A percentile compares a stretch with the other conserved stretches of the same genome.
phyloP scores from a whole-genome alignment of 2,888 invertebrate genomes.

The Sesia apiformis region DNA sequence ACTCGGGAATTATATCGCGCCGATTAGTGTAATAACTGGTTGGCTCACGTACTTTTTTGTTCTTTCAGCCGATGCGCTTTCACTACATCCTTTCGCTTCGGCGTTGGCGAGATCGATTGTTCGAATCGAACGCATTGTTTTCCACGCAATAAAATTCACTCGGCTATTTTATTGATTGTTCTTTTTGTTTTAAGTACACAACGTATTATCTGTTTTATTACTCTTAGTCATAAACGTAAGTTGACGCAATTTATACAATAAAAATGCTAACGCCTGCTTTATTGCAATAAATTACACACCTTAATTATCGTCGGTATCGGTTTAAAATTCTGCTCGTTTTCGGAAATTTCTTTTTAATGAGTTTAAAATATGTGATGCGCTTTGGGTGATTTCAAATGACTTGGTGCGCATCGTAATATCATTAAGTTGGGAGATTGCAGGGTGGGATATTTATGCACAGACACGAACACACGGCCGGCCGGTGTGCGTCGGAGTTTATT shows the following conservation, averaged over 20 bases:
- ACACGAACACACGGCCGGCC: constrained; percentile 23
- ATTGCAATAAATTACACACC: no score
- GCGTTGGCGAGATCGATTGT: constrained; percentile 51
- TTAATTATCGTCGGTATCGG: no score
- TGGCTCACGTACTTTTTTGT: constrained; percentile 59
- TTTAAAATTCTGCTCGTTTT: not conserved
- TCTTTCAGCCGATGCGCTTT: constrained; percentile 56
- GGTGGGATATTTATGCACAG: constrained; percentile 44
- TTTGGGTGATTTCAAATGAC: constrained; percentile 34
- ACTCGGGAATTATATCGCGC: constrained; percentile 73
- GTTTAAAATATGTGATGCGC: not conserved
- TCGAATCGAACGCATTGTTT: constrained; percentile 57
- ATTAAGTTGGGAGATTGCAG: constrained; percentile 48
- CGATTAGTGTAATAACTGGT: constrained; percentile 76
- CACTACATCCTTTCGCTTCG: constrained; percentile 46
- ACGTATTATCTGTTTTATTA: no score
- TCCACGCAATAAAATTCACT: constrained; percentile 51
- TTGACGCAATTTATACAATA: no score
- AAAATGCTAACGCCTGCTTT: no score
- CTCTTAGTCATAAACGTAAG: no score
- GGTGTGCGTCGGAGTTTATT: constrained; percentile 32
- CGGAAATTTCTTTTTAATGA: not conserved
- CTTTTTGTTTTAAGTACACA: no score
- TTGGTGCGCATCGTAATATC: constrained; percentile 45
- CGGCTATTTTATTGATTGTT: constrained; percentile 41